phyloP scores from a whole-genome alignment of 2,797 vertebrate genomes.

The Pangasius djambal region DNA sequence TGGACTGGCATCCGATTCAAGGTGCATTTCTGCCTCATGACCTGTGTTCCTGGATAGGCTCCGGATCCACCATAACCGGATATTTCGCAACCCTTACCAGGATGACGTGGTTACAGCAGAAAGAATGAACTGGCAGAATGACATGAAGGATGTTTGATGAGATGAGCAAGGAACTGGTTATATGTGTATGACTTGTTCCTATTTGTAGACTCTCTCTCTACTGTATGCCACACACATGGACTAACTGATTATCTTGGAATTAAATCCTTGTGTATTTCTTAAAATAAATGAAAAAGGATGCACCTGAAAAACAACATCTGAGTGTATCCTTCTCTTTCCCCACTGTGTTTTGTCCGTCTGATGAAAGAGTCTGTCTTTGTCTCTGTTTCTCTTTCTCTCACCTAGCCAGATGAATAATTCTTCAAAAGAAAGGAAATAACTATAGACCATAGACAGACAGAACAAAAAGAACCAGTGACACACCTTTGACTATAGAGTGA shows the following conservation, averaged over 20 bases:
- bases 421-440: conserved; percentile 45
- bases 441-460: conserved; percentile 20
- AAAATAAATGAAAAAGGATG: not conserved
- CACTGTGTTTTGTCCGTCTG: not conserved
- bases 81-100: not conserved
- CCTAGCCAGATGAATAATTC: conserved; percentile 26
- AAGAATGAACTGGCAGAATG: not conserved
- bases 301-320: not conserved
- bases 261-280: not conserved
- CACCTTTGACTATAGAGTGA: conserved; percentile 16
- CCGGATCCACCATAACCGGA: not conserved
- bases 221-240: not conserved
- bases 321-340: not conserved
- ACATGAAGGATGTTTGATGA: not conserved
- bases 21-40: not conserved
- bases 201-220: not conserved
- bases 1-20: not conserved
- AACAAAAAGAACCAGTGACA: conserved; percentile 32
- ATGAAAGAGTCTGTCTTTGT: not conserved
- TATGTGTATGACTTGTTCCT: not conserved
- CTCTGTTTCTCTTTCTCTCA: conserved; percentile 2
- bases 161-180: not conserved
- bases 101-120: not conserved
- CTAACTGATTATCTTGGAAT: not conserved
- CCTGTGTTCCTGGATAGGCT: not conserved